phyloP scores from a whole-genome alignment of 2,888 invertebrate genomes.

The Cephus pulcher region DNA sequence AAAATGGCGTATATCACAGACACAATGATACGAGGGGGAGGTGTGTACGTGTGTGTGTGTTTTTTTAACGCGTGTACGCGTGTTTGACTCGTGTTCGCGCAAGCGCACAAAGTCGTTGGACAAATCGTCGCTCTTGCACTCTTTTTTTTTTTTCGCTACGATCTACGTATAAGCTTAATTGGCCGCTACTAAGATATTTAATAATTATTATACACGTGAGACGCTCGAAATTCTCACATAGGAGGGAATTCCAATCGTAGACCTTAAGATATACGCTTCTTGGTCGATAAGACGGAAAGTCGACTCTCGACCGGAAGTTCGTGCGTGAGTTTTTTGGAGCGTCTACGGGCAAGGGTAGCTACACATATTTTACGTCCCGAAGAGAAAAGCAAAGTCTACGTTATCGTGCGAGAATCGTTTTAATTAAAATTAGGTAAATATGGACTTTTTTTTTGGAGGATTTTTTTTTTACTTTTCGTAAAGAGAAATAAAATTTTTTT shows the following conservation, averaged over 20 bases:
- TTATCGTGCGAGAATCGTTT: not conserved
- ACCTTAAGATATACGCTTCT: not conserved
- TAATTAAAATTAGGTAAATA: not conserved
- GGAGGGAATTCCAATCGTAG: slow-evolving; percentile 25
- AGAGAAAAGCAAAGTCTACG: not conserved
- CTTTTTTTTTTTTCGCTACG: not conserved
- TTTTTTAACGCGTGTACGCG: not conserved
- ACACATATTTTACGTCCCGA: not conserved
- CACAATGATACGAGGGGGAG: slow-evolving; percentile 42
- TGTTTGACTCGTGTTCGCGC: not conserved
- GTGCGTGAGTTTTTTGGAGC: not conserved
- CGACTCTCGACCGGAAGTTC: not conserved
- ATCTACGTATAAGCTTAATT: slow-evolving; percentile 40
- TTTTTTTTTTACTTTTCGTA: not conserved
- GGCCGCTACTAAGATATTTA: slow-evolving; percentile 12
- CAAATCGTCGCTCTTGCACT: not conserved
- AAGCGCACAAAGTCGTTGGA: not conserved
- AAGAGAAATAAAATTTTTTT: not conserved
- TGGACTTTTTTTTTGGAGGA: not conserved
- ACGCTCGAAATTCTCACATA: slow-evolving; percentile 6
- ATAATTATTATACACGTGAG: slow-evolving; percentile 17
- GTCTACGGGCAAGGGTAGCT: not conserved
- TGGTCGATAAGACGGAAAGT: not conserved
- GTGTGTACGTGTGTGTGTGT: slow-evolving; percentile 10
- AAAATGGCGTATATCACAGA: slow-evolving; percentile 50